These are phyloP conservation scores for Percina caprodes DNA, from an alignment of 2,113 vertebrate genomes.

Conservation along the genomic window DNA sequence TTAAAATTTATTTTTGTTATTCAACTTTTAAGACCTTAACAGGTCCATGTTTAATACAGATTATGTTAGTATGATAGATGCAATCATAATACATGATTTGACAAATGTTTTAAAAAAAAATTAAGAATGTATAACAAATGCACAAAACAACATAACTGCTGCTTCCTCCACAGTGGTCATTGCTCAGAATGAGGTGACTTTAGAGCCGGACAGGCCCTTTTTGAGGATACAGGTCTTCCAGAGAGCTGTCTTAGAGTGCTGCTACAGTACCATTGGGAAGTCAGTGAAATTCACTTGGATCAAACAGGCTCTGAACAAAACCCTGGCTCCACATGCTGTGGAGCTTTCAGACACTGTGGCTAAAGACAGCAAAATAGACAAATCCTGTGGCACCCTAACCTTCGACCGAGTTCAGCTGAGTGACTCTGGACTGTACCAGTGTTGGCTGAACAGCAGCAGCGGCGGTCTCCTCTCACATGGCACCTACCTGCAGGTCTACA, in stretches of 20 bases:
- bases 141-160: neutral
- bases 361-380: rapidly evolving
- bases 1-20: neutral
- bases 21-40: neutral
- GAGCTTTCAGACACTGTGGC: rapidly evolving
- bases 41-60: neutral
- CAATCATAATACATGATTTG: neutral
- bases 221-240: neutral
- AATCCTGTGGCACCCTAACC: slow-evolving; percentile 11
- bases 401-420: neutral
- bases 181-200: neutral
- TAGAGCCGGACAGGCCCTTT: slow-evolving; percentile 56
- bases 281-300: rapidly evolving
- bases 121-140: neutral
- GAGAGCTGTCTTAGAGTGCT: slow-evolving; percentile 49
- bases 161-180: slow-evolving; percentile 52
- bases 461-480: slow-evolving; percentile 23
- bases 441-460: rapidly evolving
- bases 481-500: slow-evolving; percentile 81
- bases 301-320: rapidly evolving
- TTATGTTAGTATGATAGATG: neutral
- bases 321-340: rapidly evolving
- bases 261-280: rapidly evolving
- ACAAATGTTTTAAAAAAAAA: neutral
- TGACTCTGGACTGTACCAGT: slow-evolving; percentile 78